Base-by-base conservation (phyloP, 2,888 invertebrate genomes). In the Timema podura region DNA sequence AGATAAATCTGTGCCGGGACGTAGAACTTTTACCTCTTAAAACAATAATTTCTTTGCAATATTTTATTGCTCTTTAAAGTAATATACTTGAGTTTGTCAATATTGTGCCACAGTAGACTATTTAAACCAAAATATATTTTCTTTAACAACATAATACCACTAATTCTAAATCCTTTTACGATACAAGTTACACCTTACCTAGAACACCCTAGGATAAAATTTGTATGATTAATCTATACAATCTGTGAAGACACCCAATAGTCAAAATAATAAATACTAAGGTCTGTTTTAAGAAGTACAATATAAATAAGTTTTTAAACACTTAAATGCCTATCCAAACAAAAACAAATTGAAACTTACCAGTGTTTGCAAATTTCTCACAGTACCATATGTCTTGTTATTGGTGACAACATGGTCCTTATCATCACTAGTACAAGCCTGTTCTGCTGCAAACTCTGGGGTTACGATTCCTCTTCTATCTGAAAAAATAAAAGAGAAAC, bases 391-490 rank as follows among this genome's bases (percentile, higher is more conserved):
- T 71, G 85, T 84, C 77, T 83, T 84, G 77, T 84, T 87, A 73
- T 86, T 82, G 65, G 86, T 83, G 73, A 86, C 82, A 46, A 85
- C 83, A 73, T 82, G 68, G 69, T 74, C 74, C 61, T 70, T 84
- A 73, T 85, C 85, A 70, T 82, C 82, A 46, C 80, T 80, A 54
- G 81, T 80, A 76, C 78, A 78, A 70, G 80, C 80, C 79, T 87
- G 85, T 80, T 89, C 89, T 66, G 86, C 83, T 77, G 86, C 85
- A 78, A 86, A 89, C 77, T 89, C 89, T 72, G 89, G 88, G 68
- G 89, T 89, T 68, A 90, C 89, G 71, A 88, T 79, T 69, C 91
- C 91, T 79, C 90, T 84, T 76, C 84, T 80, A 79, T 85, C 91
- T 90, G 76, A 15, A 74, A 77, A 30, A 30, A 30, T 30, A 30